Evolutionary conservation across 2,113 vertebrate species (phyloP).

Genomic region (Eublepharis macularius): DNA sequence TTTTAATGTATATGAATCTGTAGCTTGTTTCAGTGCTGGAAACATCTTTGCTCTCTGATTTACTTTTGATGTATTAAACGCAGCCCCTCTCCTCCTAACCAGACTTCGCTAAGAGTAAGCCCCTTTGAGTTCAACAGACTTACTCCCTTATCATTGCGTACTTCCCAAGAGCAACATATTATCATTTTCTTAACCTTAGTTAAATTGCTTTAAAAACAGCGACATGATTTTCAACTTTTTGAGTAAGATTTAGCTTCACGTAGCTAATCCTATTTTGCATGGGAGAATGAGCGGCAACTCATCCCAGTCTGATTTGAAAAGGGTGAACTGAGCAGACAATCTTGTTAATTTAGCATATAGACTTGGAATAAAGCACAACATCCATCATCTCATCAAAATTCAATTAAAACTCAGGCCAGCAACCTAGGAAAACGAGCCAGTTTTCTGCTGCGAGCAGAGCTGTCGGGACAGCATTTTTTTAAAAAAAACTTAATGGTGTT

Average conservation of each 20-base stretch:
- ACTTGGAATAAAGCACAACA: conserved; percentile 77
- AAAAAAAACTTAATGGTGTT: conserved; percentile 71
- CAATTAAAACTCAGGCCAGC: conserved; percentile 78
- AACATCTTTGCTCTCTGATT: background rate
- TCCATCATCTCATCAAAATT: conserved; percentile 81
- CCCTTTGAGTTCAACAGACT: background rate
- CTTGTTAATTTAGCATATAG: conserved; percentile 85
- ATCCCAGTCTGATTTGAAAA: conserved; percentile 65
- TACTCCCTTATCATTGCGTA: background rate
- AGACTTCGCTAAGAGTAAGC: background rate
- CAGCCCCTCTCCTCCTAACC: background rate
- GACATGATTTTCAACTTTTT: conserved; percentile 57
- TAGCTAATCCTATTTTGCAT: conserved; percentile 57
- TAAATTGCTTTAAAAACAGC: background rate
- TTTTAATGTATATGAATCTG: too few species aligned
- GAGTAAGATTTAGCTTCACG: conserved; percentile 52
- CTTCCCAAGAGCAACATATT: background rate
- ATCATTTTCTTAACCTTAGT: conserved; percentile 46
- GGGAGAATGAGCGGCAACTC: conserved; percentile 75
- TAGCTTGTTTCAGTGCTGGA: background rate
- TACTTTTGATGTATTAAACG: conserved; percentile 17
- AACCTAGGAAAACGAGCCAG: conserved; percentile 75
- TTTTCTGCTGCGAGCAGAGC: conserved; percentile 67
- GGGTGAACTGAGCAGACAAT: conserved; percentile 77
- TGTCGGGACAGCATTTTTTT: conserved; percentile 68